Evolutionary conservation across 2,888 invertebrate species (phyloP), one percentile per base, ranked within the genome.

Genomic region (Ecdyonurus torrentis): DNA sequence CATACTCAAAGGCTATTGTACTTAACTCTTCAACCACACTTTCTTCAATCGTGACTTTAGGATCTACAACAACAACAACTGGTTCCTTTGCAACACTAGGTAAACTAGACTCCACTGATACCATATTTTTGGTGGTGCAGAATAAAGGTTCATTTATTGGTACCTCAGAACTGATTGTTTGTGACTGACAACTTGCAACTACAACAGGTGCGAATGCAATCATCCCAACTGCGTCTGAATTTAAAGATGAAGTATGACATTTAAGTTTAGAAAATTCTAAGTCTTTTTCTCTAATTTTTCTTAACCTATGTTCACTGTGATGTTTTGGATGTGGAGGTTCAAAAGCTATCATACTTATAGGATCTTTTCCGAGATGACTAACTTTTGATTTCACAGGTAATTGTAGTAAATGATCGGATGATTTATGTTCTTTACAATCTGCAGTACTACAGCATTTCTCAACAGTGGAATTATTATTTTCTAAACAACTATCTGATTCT

Each of bases 201-300:
- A 15, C 37, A 37, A 7, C 3, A n/a, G 55, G 22, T 5, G 5
- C 55, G n/a, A 55, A 55, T 10, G 55, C 55, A 22, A 55, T 55
- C 55, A 55, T 55, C 7, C 55, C 55, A 7, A 22, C 55, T 22
- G 55, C n/a, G 10, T 55, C 55, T 10, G 55, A n/a, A 22, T n/a
- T 55, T 20, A 22, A 5, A 22, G n/a, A 5, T n/a, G n/a, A n/a
- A n/a, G 5, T 55, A n/a, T 55, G 55, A 55, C n/a, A 22, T 7
- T 55, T 5, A 7, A 22, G n/a, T 55, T 5, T 55, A 37, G 37
- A 37, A 37, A 37, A 37, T 37, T 37, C 7, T 10, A 55, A 55
- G n/a, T 55, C 55, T 20, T 55, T 55, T n/a, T 55, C 55, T 55
- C 55, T 55, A 22, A 55, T 55, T 55, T 55, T 55, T n/a, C 55